phyloP scores from a whole-genome alignment of 2,113 vertebrate species.

The Neogobius melanostomus region DNA sequence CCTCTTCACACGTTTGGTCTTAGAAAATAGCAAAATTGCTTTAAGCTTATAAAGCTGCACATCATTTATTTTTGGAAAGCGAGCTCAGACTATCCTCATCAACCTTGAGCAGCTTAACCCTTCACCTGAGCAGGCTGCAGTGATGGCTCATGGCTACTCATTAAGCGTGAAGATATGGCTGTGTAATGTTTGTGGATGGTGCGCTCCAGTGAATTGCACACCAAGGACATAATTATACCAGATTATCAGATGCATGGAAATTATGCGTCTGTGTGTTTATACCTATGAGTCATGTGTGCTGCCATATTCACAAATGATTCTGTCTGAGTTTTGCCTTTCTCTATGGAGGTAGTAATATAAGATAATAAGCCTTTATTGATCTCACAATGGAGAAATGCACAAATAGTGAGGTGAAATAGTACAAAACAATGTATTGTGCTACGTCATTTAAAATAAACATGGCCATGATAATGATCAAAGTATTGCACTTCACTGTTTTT shows the following conservation, averaged over 20 bases:
- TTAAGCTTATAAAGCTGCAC: constrained; percentile 3
- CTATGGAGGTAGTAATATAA: constrained; percentile 15
- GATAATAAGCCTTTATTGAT: too few relatives aligned
- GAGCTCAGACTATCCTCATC: constrained; percentile 28
- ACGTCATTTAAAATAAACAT: neutral
- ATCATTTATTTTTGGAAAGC: constrained; percentile 23
- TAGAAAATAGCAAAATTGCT: constrained; percentile 1
- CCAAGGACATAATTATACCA: constrained; percentile 61
- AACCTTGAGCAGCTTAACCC: constrained; percentile 46
- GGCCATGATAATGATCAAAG: constrained; percentile 6
- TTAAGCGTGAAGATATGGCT: constrained; percentile 45
- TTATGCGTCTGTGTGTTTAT: constrained; percentile 36
- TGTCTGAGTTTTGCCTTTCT: constrained; percentile 29
- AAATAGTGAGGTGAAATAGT: constrained; percentile 24
- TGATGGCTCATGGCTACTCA: constrained; percentile 45
- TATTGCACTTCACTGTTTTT: neutral
- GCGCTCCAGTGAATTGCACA: constrained; percentile 30
- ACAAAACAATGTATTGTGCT: neutral
- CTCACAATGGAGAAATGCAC: too few relatives aligned
- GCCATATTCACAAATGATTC: constrained; percentile 56
- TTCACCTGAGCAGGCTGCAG: constrained; percentile 32
- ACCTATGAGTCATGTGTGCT: constrained; percentile 36
- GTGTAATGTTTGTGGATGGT: constrained; percentile 52
- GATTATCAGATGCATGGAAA: constrained; percentile 47
- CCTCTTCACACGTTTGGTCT: neutral